Base-by-base conservation (phyloP, 2,797 vertebrate genomes). In the Cossypha niveicapilla region DNA sequence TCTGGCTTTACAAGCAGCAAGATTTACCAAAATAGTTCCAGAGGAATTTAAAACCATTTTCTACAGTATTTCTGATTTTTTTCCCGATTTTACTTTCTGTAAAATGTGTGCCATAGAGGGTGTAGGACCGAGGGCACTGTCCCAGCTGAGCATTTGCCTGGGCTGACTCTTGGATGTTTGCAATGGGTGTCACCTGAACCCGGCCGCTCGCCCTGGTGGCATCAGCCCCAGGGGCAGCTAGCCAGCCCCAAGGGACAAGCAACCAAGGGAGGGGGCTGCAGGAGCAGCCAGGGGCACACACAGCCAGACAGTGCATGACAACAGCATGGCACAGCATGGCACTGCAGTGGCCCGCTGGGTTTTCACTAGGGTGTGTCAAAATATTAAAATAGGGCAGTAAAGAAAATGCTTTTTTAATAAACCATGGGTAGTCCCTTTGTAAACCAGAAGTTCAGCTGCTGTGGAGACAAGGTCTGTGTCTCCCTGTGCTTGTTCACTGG, bases 21-120 rank as follows among this genome's bases (percentile, higher is more conserved):
- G 66, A 78, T n/a, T 93, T 92, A 79, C 89, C 74, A 86, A 82
- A 95, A 81, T n/a, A 86, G 56, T 22, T 70, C 27, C 34, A 19
- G 42, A 71, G 61, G 84, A 72, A 24, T 82, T 93, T 86, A 67
- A 70, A 93, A 87, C 28, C 7, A 12, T 56, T 88, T 90, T 32
- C 51, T 62, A 53, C 58, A 30, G 7, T 23, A 73, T 63, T 91
- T 70, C 42, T 23, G 41, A 79, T 4, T 39, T 15, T 62, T 66
- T 61, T 16, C 10, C 44, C 17, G 1, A 2, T 15, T 65, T 82
- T 82, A 18, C 41, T 30, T 70, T 11, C 67, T 16, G 13, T 35
- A n/a, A 62, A 34, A 44, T 3, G 2, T 14, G 15, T 51, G 14
- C 15, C 51, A 4, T 21, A 13, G 4, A 16, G 28, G 9, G 4